Conservation (phyloP, 1,140 invertebrate genomes). For the Heliconius hermathena region DNA sequence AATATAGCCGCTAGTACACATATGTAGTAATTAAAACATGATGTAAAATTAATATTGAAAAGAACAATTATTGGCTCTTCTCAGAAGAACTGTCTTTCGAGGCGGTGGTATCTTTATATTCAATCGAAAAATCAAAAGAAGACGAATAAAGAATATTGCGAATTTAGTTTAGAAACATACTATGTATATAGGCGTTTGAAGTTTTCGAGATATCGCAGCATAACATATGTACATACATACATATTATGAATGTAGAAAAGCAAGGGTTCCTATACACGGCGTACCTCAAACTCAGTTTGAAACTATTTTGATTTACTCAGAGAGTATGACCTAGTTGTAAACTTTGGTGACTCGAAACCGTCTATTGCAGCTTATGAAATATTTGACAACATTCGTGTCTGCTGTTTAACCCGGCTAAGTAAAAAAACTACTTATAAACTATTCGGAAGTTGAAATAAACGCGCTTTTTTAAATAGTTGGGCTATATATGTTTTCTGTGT, state of each 20-base stretch:
- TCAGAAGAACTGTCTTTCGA: too few species aligned
- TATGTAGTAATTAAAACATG: too few species aligned
- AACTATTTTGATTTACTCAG: slow-evolving; percentile 14
- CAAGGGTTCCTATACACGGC: background rate
- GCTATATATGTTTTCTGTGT: background rate
- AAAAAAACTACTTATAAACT: background rate
- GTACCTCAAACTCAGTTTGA: background rate
- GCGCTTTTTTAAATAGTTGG: background rate
- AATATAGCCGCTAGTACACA: too few species aligned
- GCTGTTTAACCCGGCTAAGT: background rate
- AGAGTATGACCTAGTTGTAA: slow-evolving; percentile 2
- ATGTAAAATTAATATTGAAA: too few species aligned
- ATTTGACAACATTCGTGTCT: slow-evolving; percentile 9
- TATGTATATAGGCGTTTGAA: background rate
- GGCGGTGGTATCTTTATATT: too few species aligned
- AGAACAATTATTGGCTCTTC: too few species aligned
- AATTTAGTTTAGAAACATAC: background rate
- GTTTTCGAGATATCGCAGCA: background rate
- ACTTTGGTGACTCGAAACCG: slow-evolving; percentile 10
- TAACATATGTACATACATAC: background rate
- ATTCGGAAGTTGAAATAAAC: background rate
- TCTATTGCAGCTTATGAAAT: slow-evolving; percentile 14
- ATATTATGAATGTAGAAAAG: background rate
- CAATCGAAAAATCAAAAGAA: too few species aligned
- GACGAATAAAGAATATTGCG: too few species aligned